Evolutionary conservation across 2,797 vertebrate genomes (phyloP).

Genomic region (Tarsius wallacei): DNA sequence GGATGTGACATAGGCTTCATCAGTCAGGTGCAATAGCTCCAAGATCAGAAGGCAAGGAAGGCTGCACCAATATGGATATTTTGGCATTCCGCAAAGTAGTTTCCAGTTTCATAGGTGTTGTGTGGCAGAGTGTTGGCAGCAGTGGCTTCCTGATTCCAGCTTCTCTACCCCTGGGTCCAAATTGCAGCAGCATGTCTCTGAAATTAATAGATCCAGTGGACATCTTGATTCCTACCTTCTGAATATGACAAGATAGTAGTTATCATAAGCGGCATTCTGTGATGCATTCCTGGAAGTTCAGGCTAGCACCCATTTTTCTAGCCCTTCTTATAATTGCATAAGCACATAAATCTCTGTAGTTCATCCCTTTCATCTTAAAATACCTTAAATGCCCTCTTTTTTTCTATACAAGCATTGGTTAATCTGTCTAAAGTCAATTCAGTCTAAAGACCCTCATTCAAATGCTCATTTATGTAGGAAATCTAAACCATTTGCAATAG

Average conservation of each 20-base stretch:
- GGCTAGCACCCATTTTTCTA: background rate
- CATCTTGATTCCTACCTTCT: background rate
- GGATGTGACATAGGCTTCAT: background rate
- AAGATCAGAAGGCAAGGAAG: background rate
- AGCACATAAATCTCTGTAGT: background rate
- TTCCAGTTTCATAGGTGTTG: background rate
- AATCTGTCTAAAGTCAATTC: background rate
- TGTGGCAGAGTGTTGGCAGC: background rate
- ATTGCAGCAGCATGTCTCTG: background rate
- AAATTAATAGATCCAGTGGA: background rate
- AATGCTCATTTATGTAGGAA: constrained; percentile 26
- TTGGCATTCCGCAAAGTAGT: background rate
- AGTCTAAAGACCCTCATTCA: background rate
- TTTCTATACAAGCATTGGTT: background rate
- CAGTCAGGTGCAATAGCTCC: background rate
- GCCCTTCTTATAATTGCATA: constrained; percentile 12
- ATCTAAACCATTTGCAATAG: background rate
- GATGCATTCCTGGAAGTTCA: constrained; percentile 20
- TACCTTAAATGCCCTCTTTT: background rate
- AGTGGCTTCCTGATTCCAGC: constrained; percentile 38
- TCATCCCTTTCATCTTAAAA: constrained; percentile 62
- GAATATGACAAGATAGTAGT: background rate
- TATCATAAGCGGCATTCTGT: background rate
- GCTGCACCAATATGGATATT: background rate
- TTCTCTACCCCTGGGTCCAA: background rate